phyloP scores from a whole-genome alignment of 2,797 vertebrate species.

The Periophthalmus magnuspinnatus region DNA sequence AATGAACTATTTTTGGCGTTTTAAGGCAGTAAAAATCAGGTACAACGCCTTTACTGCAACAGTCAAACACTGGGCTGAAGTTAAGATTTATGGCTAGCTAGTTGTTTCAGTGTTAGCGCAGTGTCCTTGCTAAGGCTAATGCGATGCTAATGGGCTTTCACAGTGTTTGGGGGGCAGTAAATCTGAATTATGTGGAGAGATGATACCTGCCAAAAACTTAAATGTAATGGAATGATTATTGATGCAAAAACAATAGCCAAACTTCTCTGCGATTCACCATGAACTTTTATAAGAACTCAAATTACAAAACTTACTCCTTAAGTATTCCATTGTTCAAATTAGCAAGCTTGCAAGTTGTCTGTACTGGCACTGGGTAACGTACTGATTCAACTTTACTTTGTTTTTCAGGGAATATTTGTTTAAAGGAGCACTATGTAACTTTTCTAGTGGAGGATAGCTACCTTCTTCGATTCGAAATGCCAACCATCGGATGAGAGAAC shows the following conservation, averaged over 20 bases:
- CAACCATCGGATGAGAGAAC: too few relatives aligned
- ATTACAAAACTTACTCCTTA: background rate
- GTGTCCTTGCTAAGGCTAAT: constrained; percentile 23
- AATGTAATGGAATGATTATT: constrained; percentile 2
- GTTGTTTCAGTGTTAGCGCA: constrained; percentile 21
- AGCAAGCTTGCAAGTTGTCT: too few relatives aligned
- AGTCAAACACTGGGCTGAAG: background rate
- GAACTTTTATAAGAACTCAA: background rate
- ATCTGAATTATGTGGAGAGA: background rate
- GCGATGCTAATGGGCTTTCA: constrained; percentile 23
- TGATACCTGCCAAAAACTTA: constrained; percentile 6
- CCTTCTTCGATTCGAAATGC: too few relatives aligned
- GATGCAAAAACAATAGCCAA: background rate
- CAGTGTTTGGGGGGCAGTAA: constrained; percentile 14
- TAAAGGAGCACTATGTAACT: too few relatives aligned
- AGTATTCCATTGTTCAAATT: too few relatives aligned
- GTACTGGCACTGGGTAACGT: too few relatives aligned
- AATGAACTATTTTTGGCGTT: too few relatives aligned
- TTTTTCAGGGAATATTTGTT: too few relatives aligned
- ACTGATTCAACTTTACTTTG: too few relatives aligned
- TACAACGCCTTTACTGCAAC: background rate
- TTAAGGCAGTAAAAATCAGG: too few relatives aligned
- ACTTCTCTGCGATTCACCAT: background rate
- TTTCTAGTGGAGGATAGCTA: too few relatives aligned
- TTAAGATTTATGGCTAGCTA: constrained; percentile 34